phyloP scores from a whole-genome alignment of 2,113 vertebrate genomes.

The Athene noctua region DNA sequence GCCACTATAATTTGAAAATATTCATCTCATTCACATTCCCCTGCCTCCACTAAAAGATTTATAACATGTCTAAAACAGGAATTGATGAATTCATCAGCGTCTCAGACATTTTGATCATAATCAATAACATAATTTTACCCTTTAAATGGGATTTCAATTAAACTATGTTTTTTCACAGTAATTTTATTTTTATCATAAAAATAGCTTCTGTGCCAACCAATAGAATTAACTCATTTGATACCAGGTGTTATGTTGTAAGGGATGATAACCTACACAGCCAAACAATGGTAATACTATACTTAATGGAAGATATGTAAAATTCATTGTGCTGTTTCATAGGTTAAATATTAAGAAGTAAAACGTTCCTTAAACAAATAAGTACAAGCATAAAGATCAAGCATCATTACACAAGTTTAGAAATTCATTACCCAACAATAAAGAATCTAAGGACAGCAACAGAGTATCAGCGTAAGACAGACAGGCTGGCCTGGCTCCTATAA shows the following conservation, averaged over 20 bases:
- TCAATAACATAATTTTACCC: conserved; percentile 79
- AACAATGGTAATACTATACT: not conserved
- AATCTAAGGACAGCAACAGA: not conserved
- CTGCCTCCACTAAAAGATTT: conserved; percentile 71
- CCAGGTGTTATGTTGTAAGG: not conserved
- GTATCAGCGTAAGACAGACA: not conserved
- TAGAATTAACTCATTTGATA: conserved; percentile 53
- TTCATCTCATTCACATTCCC: conserved; percentile 61
- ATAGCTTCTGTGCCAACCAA: not conserved
- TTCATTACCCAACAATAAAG: not conserved
- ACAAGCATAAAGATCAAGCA: not conserved
- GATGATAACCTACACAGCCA: not conserved
- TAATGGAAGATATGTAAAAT: not conserved
- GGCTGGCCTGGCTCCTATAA: not conserved
- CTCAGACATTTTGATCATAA: conserved; percentile 74
- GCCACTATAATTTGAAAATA: conserved; percentile 69
- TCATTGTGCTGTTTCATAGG: not conserved
- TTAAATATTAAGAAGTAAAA: not conserved
- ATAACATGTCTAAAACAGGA: conserved; percentile 60
- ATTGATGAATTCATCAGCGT: conserved; percentile 77
- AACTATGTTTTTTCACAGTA: conserved; percentile 63
- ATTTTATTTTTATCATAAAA: conserved; percentile 68
- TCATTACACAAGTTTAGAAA: not conserved
- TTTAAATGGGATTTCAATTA: conserved; percentile 79
- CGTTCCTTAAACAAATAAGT: not conserved